Evolutionary conservation across 1,140 invertebrate genomes (phyloP).

Genomic region (Dufourea novaeangliae): DNA sequence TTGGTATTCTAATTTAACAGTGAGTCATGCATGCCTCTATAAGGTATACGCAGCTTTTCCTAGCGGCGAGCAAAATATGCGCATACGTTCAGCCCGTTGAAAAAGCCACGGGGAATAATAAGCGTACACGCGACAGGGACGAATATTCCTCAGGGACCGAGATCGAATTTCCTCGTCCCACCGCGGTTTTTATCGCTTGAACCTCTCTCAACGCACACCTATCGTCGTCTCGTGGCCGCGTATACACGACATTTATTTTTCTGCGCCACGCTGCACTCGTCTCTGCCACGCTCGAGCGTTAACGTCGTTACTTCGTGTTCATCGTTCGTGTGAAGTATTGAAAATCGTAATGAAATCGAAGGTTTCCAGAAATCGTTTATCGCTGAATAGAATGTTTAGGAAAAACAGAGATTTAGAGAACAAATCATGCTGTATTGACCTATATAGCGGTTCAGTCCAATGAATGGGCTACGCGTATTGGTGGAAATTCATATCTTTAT

Average conservation of each 20-base stretch:
- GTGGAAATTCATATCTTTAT: too few relatives aligned
- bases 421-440: too few relatives aligned
- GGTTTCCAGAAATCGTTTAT: too few relatives aligned
- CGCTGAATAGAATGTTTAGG: too few relatives aligned
- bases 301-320: neutral
- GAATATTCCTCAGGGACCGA: slow-evolving; percentile 24
- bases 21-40: slow-evolving; percentile 47
- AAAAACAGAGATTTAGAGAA: too few relatives aligned
- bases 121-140: slow-evolving; percentile 22
- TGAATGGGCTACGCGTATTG: too few relatives aligned
- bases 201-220: neutral
- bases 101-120: slow-evolving; percentile 56
- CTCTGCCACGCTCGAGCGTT: neutral
- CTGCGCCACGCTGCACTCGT: neutral
- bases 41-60: slow-evolving; percentile 33
- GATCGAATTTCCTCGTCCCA: slow-evolving; percentile 24
- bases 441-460: too few relatives aligned
- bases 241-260: neutral
- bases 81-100: slow-evolving; percentile 51
- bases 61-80: slow-evolving; percentile 53
- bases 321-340: neutral
- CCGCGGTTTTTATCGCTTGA: slow-evolving; percentile 15
- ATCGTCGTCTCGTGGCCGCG: neutral
- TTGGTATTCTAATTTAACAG: slow-evolving; percentile 60
- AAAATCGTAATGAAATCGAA: neutral